Conservation (phyloP, 2,113 vertebrate genomes). For the Balaeniceps rex region DNA sequence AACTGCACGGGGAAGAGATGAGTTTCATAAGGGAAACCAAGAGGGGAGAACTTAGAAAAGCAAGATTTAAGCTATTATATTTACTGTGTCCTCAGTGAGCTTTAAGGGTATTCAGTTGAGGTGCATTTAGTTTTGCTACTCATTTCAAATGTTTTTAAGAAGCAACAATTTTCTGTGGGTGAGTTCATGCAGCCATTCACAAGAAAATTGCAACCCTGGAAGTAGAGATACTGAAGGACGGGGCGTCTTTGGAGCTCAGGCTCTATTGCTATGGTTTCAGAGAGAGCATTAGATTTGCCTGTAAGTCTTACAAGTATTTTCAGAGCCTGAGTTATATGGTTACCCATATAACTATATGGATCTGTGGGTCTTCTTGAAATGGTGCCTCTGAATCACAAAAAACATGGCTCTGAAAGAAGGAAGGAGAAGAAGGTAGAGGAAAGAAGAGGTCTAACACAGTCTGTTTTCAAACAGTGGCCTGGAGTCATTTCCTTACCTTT, state of each 20-base stretch:
- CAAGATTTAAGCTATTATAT: not conserved
- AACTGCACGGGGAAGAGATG: not conserved
- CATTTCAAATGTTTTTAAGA: not conserved
- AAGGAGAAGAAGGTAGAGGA: not conserved
- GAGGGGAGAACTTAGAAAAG: not conserved
- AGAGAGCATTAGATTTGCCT: not conserved
- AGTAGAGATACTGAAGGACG: accelerated
- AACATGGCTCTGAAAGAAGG: accelerated
- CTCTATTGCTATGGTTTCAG: not conserved
- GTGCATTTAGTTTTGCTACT: not conserved
- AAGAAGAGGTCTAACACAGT: not conserved
- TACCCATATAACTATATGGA: not conserved
- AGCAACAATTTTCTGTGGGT: not conserved
- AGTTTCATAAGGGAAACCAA: not conserved
- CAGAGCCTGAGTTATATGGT: not conserved
- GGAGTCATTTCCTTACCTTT: not conserved
- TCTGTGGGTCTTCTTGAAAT: not conserved
- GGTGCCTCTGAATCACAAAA: not conserved
- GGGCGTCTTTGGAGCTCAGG: not conserved
- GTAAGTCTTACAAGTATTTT: not conserved
- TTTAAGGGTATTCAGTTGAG: not conserved
- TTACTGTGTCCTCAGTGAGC: not conserved
- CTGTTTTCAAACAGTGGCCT: not conserved
- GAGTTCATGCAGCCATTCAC: not conserved
- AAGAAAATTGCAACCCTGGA: not conserved